Percentiles rank a stretch among this genome's conserved stretches.
phyloP scores from a whole-genome alignment of 2,888 invertebrate species.

The Sphaerophoria rueppellii region DNA sequence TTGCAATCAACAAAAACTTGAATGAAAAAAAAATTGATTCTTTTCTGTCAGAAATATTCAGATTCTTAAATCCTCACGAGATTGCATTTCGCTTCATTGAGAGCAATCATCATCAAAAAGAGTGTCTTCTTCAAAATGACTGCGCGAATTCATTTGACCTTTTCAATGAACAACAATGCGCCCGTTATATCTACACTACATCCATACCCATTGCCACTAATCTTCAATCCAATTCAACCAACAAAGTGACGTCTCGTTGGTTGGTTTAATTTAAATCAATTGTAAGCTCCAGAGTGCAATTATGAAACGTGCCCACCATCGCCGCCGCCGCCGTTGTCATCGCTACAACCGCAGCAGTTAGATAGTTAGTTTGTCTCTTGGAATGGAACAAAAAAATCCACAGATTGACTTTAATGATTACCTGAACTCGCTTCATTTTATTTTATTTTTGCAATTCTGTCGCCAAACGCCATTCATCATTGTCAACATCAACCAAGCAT shows the following conservation, averaged over 20 bases:
- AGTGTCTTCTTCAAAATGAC: conserved; percentile 58
- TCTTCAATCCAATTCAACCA: conserved; percentile 9
- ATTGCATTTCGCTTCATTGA: conserved; percentile 63
- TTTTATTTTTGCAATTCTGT: not conserved
- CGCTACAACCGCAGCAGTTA: too few species aligned
- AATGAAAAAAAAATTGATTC: not conserved
- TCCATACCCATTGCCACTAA: not conserved
- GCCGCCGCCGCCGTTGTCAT: not conserved
- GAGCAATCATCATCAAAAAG: conserved; percentile 64
- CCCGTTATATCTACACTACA: not conserved
- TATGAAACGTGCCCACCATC: conserved; percentile 35
- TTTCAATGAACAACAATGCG: conserved; percentile 54
- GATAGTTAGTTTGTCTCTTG: not conserved
- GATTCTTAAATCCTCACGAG: conserved; percentile 26
- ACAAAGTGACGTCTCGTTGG: conserved; percentile 24
- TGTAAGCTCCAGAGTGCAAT: conserved; percentile 38
- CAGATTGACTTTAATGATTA: conserved; percentile 56
- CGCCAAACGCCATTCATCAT: conserved; percentile 21
- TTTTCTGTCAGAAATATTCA: not conserved
- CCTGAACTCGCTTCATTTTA: conserved; percentile 30
- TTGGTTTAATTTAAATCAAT: conserved; percentile 65
- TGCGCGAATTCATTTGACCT: conserved; percentile 71
- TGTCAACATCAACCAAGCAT: not conserved
- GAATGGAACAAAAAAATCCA: not conserved
- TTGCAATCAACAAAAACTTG: conserved; percentile 37